Base-by-base conservation (phyloP, 2,888 invertebrate species). In the Eretmocerus hayati region DNA sequence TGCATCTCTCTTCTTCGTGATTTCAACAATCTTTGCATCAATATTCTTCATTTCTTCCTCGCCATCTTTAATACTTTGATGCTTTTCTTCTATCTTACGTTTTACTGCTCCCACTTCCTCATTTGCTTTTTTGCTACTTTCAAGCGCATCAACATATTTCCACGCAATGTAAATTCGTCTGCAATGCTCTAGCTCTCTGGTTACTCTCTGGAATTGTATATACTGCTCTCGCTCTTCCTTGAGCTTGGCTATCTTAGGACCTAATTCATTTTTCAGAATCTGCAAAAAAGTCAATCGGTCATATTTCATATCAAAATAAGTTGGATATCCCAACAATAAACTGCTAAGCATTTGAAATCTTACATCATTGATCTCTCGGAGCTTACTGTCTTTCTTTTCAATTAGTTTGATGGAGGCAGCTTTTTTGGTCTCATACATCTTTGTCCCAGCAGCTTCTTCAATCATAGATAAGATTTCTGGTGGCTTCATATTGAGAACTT, bases 401-500 rank as follows among this genome's bases (percentile, higher is more conserved):
- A 99, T 90, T 0, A 87, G 86, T 64, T 84, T 89, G 56, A 89
- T 81, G 0, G 94, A 87, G 4, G 81, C 80, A 62, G 88, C 86
- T 58, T 90, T 90, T 70, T 99, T 99, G 1, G 83, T 81, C 71
- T 99, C 96, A 69, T 97, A 99, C 84, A 95, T 86, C 61, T 90
- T 84, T 0, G 97, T 97, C 2, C 99, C 97, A 0, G 96, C 95
- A 6, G 97, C 96, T 75, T 99, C 99, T 74, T 99, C 99, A 47
- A 99, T 85, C 95, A 99, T 95, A 0, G 90, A 87, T 45, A 95
- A 75, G 62, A 95, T 90, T 86, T 99, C 97, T 37, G 84, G 81
- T 0, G 99, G 95, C 67, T 96, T 99, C 97, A 99, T 99, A 70
- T 94, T 97, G 21, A 99, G 76, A 2, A 99, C 97, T 77, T 99